Base-by-base conservation (phyloP, 2,888 invertebrate species). In the Pantelozetes paolii region DNA sequence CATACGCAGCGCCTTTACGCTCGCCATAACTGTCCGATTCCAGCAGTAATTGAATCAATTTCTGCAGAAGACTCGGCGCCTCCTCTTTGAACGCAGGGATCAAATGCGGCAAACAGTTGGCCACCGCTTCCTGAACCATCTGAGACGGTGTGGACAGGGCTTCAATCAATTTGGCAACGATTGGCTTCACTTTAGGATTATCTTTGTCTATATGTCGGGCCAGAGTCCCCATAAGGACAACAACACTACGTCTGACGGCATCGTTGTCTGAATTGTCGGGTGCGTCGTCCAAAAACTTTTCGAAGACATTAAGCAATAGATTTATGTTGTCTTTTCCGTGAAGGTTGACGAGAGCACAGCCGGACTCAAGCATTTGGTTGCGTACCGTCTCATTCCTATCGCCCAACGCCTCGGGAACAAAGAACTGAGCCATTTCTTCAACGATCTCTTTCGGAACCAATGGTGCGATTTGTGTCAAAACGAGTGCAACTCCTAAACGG, bases 91-190 rank as follows among this genome's bases (percentile, higher is more conserved):
- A 89, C 0, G 94, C 91, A 0, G 93, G 92, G 77, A 98, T 93
- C 76, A 99, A 84, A 79, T 93, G 92, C 0, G 97, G 95, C 76
- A 99, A 85, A 81, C 98, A 99, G 83, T 94, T 93, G 62, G 96
- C 92, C 0, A 98, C 97, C 0, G 98, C 92, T 83, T 96, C 95
- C 86, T 99, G 98, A 0, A 98, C 95, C 89, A 93, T 92, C 82
- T 98, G 96, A 50, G 97, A 96, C 15, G 99, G 99, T 50, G 98
- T 99, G 45, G 92, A 91, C 5, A 99, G 85, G 0, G 97, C 92
- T 71, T 92, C 89, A 71, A 99, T 88, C 64, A 99, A 85, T 75
- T 96, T 87, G 79, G 89, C 88, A 11, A 98, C 90, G 80, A 99
- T 98, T n/a, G 97, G 95, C 81, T 91, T 90, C 79, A 97, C 90